These are phyloP conservation scores for Drosophila cognata DNA, from an alignment of 2,888 invertebrate species.

Conservation along the genomic window DNA sequence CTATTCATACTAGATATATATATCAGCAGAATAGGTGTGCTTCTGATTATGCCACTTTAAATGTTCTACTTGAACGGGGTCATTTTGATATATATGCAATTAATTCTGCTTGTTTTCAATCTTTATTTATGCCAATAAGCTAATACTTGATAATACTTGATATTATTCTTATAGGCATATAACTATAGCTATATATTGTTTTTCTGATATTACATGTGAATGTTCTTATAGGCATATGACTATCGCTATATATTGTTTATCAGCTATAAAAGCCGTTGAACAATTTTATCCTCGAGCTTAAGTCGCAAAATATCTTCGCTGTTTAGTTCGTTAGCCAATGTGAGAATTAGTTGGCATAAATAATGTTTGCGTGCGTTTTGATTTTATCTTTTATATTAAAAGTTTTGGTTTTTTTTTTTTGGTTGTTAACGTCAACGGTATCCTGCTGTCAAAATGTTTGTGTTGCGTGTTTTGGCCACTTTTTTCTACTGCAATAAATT, in stretches of 20 bases:
- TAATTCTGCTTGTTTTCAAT: constrained; percentile 34
- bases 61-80: constrained; percentile 34
- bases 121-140: neutral
- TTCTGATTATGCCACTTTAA: constrained; percentile 21
- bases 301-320: neutral
- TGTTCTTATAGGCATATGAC: neutral
- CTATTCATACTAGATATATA: constrained; percentile 23
- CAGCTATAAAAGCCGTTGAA: neutral
- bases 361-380: constrained; percentile 56
- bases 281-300: neutral
- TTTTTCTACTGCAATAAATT: constrained; percentile 42
- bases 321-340: constrained; percentile 36
- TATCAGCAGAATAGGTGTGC: constrained; percentile 11
- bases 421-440: constrained; percentile 65
- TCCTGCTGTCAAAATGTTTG: constrained; percentile 53
- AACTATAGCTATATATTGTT: neutral
- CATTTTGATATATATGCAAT: constrained; percentile 33
- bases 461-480: constrained; percentile 66
- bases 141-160: no score
- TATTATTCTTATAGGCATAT: neutral
- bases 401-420: constrained; percentile 3
- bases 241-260: neutral
- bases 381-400: neutral
- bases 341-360: constrained; percentile 69
- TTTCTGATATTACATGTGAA: neutral